These are phyloP conservation scores for Bembecia ichneumoniformis DNA, from an alignment of 2,888 invertebrate genomes.

Conservation along the genomic window DNA sequence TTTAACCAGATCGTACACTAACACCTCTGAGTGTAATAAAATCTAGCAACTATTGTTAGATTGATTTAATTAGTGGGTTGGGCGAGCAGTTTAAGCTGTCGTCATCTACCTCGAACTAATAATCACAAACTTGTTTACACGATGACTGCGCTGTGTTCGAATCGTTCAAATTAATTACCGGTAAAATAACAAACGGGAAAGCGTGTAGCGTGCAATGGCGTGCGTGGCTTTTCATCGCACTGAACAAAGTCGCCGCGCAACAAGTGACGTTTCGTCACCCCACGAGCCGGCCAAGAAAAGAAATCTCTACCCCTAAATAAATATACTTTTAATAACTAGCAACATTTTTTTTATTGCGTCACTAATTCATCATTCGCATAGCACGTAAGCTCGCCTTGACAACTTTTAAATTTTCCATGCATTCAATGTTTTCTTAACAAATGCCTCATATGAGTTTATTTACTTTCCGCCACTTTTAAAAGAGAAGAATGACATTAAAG, in stretches of 20 bases:
- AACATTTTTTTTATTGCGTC: not conserved
- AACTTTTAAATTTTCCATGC: not conserved
- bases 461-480: slow-evolving; percentile 66
- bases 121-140: not conserved
- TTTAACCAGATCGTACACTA: no score
- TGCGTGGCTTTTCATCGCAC: slow-evolving; percentile 62
- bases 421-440: slow-evolving; percentile 15
- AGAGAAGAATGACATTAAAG: slow-evolving; percentile 35
- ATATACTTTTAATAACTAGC: not conserved
- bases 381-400: not conserved
- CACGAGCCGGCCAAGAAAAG: slow-evolving; percentile 35
- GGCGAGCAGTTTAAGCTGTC: not conserved
- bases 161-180: slow-evolving; percentile 38
- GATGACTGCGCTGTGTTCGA: slow-evolving; percentile 6
- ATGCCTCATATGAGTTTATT: slow-evolving; percentile 63
- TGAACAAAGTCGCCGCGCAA: slow-evolving; percentile 61
- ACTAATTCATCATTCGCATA: not conserved
- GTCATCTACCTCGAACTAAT: not conserved
- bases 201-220: slow-evolving; percentile 50
- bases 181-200: slow-evolving; percentile 40
- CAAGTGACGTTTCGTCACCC: slow-evolving; percentile 52
- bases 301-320: slow-evolving; percentile 22
- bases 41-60: no score
- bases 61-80: no score
- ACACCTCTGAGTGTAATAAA: no score